These are phyloP conservation scores for Aphis craccivora DNA, from an alignment of 1,140 invertebrate genomes.

Conservation along the genomic window DNA sequence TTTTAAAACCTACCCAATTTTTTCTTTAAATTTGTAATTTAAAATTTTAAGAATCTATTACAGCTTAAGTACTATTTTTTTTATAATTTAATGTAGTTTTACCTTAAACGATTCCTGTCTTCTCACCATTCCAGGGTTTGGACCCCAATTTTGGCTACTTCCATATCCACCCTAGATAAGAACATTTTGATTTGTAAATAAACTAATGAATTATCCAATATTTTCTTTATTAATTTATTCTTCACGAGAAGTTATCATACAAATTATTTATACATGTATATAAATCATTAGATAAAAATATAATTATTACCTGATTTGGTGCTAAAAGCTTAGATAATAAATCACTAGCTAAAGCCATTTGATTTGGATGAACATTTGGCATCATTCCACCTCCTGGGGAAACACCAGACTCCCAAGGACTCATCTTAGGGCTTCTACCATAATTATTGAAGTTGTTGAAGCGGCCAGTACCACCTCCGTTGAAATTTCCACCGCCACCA, in stretches of 20 bases:
- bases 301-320: conserved; percentile 26
- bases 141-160: conserved; percentile 46
- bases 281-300: neutral
- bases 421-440: conserved; percentile 46
- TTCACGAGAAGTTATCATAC: neutral
- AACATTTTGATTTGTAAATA: neutral
- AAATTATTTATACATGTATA: neutral
- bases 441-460: conserved; percentile 41
- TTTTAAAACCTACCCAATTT: conserved; percentile 35
- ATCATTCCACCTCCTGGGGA: conserved; percentile 50
- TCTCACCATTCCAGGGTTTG: conserved; percentile 50
- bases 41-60: neutral
- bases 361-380: conserved; percentile 52
- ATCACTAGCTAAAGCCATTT: conserved; percentile 53
- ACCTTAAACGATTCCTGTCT: conserved; percentile 50
- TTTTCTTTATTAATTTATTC: neutral
- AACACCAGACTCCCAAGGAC: conserved; percentile 52
- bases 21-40: conserved; percentile 32
- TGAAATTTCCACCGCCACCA: neutral
- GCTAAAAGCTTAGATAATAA: conserved; percentile 48
- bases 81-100: neutral
- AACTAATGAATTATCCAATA: neutral
- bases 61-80: conserved; percentile 14
- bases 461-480: neutral
- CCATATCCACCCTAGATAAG: conserved; percentile 41